Base-by-base conservation (phyloP, 2,888 invertebrate species). In the Idaea biselata region DNA sequence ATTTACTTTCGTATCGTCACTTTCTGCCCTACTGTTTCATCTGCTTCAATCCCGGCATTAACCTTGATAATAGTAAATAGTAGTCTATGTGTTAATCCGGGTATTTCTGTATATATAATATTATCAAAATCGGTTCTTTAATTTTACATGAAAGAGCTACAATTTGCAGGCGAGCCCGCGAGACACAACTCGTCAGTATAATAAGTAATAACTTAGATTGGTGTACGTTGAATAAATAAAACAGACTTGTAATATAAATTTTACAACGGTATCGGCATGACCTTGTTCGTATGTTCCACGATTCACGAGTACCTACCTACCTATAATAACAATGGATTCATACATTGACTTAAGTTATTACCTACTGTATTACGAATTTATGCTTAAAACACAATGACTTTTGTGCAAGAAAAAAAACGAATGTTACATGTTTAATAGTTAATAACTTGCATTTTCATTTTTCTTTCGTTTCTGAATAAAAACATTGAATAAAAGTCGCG, bases 301-400 rank as follows among this genome's bases (percentile, higher is more conserved):
- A 82, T 74, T 77, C 75, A 71, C 73, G 70, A 76, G 77, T 72
- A 75, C 73, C 75, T 25, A 25, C 25, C 7, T 44, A 44, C 8
- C 7, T 44, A 44, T 3, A 8, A 11, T 44, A 44, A 44, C 44
- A 44, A 44, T 44, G 44, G 14, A 44, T 44, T 7, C 44, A 44
- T 44, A 44, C 14, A 44, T 44, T 44, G 44, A 44, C 44, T 44
- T 11, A 44, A 44, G 25, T 25, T 25, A 25, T 25, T 25, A n/a
- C n/a, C 32, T 32, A 44, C 44, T 44, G 44, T 44, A 44, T 14
- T 44, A 44, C 44, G 74, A 71, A 79, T 79, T 79, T 74, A 68
- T 75, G 74, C 73, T 69, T 63, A 63, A 68, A 75, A 67, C 73
- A 83, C 83, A 87, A 86, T 82, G 73, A 74, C 75, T 76, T 85